Percentiles rank a stretch among this genome's conserved stretches.
Evolutionary conservation across 1,140 invertebrate genomes (phyloP).

Genomic region (Hirudo medicinalis): DNA sequence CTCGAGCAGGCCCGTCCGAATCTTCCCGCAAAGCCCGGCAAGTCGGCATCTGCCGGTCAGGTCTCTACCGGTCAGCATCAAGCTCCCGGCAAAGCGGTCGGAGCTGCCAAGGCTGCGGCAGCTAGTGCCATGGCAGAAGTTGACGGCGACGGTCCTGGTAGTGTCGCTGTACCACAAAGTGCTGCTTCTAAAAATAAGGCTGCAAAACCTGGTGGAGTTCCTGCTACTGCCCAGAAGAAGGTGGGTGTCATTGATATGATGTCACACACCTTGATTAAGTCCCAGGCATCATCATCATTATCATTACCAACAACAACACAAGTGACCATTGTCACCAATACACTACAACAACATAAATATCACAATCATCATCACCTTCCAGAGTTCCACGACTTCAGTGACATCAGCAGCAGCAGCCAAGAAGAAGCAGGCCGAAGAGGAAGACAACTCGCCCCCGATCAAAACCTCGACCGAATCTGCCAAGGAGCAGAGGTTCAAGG

Average conservation of each 20-base stretch:
- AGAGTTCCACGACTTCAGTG: background rate
- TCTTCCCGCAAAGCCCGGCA: conserved; percentile 58
- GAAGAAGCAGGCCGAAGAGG: conserved; percentile 70
- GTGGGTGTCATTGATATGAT: background rate
- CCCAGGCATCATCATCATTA: too few species aligned
- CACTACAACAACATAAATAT: too few species aligned
- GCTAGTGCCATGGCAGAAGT: conserved; percentile 51
- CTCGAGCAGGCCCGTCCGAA: conserved; percentile 72
- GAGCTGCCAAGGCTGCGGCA: conserved; percentile 17
- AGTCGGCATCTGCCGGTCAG: conserved; percentile 8
- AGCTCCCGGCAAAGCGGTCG: background rate
- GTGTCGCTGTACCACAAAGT: conserved; percentile 39
- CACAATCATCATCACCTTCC: background rate
- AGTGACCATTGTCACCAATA: too few species aligned
- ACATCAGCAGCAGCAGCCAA: conserved; percentile 27
- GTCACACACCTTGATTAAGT: too few species aligned
- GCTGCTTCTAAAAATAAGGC: conserved; percentile 16
- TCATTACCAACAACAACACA: too few species aligned
- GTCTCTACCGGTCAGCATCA: background rate
- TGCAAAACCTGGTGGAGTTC: background rate
- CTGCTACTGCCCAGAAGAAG: conserved; percentile 8
- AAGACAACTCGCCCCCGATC: conserved; percentile 63
- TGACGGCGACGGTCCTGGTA: conserved; percentile 37
- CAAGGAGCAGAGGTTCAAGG: conserved; percentile 76
- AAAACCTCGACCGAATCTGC: conserved; percentile 55